Percentiles rank a stretch among this genome's conserved stretches.
Conservation (phyloP, 2,888 invertebrate genomes). For the Cerceris rybyensis region DNA sequence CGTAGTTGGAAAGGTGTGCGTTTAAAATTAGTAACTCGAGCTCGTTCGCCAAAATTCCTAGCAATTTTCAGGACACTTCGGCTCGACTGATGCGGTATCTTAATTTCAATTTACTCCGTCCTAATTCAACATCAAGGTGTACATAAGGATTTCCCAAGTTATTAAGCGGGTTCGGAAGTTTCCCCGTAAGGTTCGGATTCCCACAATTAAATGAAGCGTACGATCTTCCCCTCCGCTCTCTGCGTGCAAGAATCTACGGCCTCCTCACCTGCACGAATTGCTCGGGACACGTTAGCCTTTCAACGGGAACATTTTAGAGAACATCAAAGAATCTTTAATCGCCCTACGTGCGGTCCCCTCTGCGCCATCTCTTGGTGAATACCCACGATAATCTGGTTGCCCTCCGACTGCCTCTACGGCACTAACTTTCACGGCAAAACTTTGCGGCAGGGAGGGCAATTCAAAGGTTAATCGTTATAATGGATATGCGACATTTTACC, state of each 20-base stretch:
- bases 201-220: slow-evolving; percentile 79
- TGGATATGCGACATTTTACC: too few relatives aligned
- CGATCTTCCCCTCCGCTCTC: slow-evolving; percentile 54
- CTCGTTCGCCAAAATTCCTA: slow-evolving; percentile 27
- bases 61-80: slow-evolving; percentile 28
- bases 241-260: slow-evolving; percentile 68
- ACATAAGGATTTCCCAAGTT: slow-evolving; percentile 71
- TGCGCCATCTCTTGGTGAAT: slow-evolving; percentile 69
- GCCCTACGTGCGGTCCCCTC: slow-evolving; percentile 62
- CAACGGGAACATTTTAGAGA: slow-evolving; percentile 76
- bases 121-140: slow-evolving; percentile 48
- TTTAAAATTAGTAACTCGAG: too few relatives aligned
- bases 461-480: too few relatives aligned
- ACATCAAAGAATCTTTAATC: slow-evolving; percentile 80
- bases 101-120: slow-evolving; percentile 62
- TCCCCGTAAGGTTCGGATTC: slow-evolving; percentile 71
- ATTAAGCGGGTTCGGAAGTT: slow-evolving; percentile 70
- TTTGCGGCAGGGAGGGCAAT: too few relatives aligned
- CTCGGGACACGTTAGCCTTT: slow-evolving; percentile 77
- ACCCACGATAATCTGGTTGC: slow-evolving; percentile 63
- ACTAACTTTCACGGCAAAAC: background rate
- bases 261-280: slow-evolving; percentile 78
- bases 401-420: slow-evolving; percentile 30
- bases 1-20: background rate
- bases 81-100: slow-evolving; percentile 41